These are phyloP conservation scores for Eilema griseolum DNA, from an alignment of 2,888 invertebrate genomes.

Conservation along the genomic window DNA sequence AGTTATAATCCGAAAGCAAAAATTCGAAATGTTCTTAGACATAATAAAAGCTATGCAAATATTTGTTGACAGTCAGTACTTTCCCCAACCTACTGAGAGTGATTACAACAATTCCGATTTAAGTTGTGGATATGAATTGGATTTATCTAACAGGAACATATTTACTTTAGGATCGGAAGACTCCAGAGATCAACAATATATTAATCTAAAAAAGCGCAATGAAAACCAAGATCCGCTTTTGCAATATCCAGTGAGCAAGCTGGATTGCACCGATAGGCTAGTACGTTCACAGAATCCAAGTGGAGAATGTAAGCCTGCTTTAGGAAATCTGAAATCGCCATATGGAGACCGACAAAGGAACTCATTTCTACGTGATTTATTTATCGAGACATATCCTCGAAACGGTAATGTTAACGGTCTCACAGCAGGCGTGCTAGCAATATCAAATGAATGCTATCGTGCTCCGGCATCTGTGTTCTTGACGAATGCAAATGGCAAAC, in stretches of 20 bases:
- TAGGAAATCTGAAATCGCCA: constrained; percentile 69
- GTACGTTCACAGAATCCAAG: constrained; percentile 61
- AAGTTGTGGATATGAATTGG: constrained; percentile 38
- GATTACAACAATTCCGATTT: constrained; percentile 39
- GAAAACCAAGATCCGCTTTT: constrained; percentile 50
- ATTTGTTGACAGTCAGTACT: constrained; percentile 70
- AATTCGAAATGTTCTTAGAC: constrained; percentile 87
- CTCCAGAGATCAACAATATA: constrained; percentile 50
- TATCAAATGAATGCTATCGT: constrained; percentile 79
- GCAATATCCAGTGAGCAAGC: constrained; percentile 55
- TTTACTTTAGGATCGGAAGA: constrained; percentile 57
- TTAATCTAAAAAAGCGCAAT: constrained; percentile 65
- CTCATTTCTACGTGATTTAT: constrained; percentile 81
- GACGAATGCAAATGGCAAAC: constrained; percentile 78
- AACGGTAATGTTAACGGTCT: constrained; percentile 82
- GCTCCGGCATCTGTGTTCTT: constrained; percentile 75
- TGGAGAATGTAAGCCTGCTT: constrained; percentile 60
- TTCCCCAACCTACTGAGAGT: constrained; percentile 52
- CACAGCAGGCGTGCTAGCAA: constrained; percentile 77
- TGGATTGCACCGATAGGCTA: constrained; percentile 61
- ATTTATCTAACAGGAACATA: constrained; percentile 46
- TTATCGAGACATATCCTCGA: constrained; percentile 80
- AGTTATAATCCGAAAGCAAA: constrained; percentile 86
- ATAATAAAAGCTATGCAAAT: constrained; percentile 83
- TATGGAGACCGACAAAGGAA: constrained; percentile 75